Evolutionary conservation across 1,140 invertebrate species (phyloP), one percentile per base, ranked within the genome.

Genomic region (Varroa destructor): DNA sequence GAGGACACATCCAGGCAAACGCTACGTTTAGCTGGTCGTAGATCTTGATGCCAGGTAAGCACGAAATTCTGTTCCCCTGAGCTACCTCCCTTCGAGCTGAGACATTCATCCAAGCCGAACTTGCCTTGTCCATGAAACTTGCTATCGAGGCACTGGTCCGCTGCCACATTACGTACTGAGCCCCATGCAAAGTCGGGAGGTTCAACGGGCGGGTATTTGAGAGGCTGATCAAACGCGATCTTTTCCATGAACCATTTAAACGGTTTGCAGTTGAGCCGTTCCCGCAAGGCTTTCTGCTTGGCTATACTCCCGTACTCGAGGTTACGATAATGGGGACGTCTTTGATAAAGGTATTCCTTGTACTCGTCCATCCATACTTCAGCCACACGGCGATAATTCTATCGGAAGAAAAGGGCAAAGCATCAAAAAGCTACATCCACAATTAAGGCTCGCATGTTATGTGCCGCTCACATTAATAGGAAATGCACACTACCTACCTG

Each of bases 361-460:
- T 91, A 95, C 72, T 91, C 88, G 78, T 93, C 91, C 89, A 95
- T 92, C 91, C 91, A 95, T 56, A 94, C 92, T 81, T 95, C 92
- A n/a, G 89, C 81, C 8, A 81, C 74, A 67, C 91, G 81, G 73
- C 89, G 81, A 8, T 84, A 67, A 74, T 43, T 74, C 71, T 72
- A 56, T 51, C 71, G n/a, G 25, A 55, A 56, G 51, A 71, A 40
- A 51, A 54, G 67, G 67, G 6, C 56, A 55, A 73, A 55, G 74
- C 10, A 61, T 37, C 10, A 12, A 56, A 56, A 56, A 56, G n/a
- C 55, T 56, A 25, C 55, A 56, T 56, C 25, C 25, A 25, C 25
- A 25, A 25, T 25, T 25, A 25, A 25, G 25, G 25, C 25, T 25
- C 25, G 25, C 25, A 25, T 25, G 25, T 25, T 25, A 25, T 25